phyloP scores from a whole-genome alignment of 2,797 vertebrate species.

The Myoxocephalus aenaeus region DNA sequence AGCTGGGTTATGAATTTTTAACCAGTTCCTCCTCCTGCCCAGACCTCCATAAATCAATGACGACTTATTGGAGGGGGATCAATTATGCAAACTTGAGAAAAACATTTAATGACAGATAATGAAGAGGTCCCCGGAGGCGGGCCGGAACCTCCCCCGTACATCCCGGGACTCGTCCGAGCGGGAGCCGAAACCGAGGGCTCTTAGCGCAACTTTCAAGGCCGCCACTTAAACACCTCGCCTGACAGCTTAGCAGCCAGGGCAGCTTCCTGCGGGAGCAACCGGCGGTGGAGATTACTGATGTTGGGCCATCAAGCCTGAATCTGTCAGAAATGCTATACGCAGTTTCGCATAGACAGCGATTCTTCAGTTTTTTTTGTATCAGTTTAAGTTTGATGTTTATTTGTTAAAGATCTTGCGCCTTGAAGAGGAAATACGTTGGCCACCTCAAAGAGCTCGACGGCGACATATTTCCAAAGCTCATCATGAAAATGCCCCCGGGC shows the following conservation, averaged over 20 bases:
- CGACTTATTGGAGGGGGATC: conserved; percentile 96
- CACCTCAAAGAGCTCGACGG: conserved; percentile 49
- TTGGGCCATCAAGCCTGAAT: conserved; percentile 1
- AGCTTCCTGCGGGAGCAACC: neutral
- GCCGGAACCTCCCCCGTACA: conserved; percentile 66
- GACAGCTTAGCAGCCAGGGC: conserved; percentile 28
- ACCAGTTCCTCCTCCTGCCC: conserved; percentile 89
- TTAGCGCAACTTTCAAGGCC: conserved; percentile 61
- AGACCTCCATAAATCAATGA: conserved; percentile 99
- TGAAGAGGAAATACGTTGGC: conserved; percentile 40
- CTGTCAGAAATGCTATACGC: conserved; percentile 19
- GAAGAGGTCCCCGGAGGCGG: conserved; percentile 89
- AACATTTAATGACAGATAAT: conserved; percentile 99
- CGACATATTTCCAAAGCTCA: conserved; percentile 72
- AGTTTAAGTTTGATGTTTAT: conserved; percentile 15
- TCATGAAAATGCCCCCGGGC: conserved; percentile 78
- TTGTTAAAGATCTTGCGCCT: conserved; percentile 24
- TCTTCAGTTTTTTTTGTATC: neutral
- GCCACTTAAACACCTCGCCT: conserved; percentile 42
- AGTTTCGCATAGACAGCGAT: conserved; percentile 14
- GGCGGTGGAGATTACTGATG: conserved; percentile 33
- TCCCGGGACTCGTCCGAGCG: conserved; percentile 73
- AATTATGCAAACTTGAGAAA: conserved; percentile 99
- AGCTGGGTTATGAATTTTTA: conserved; percentile 98
- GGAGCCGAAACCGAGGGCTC: neutral